These are phyloP conservation scores for Excalfactoria chinensis DNA, from an alignment of 2,113 vertebrate genomes.

Conservation along the genomic window DNA sequence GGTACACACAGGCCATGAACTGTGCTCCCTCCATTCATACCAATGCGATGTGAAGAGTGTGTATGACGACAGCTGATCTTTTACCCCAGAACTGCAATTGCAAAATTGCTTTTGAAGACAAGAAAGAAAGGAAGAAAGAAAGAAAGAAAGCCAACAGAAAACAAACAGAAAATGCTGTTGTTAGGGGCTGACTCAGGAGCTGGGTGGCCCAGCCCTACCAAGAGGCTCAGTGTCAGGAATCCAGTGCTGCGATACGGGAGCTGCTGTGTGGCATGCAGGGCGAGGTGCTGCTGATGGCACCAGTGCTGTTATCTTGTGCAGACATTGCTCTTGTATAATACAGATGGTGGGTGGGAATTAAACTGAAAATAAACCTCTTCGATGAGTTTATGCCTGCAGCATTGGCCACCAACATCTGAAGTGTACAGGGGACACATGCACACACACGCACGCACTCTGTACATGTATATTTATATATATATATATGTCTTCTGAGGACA, in stretches of 20 bases:
- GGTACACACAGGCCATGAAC: background rate
- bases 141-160: background rate
- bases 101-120: background rate
- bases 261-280: constrained; percentile 13
- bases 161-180: constrained; percentile 59
- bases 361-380: constrained; percentile 33
- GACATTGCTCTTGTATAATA: constrained; percentile 14
- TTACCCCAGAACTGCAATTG: constrained; percentile 2
- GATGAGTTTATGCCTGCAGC: constrained; percentile 3
- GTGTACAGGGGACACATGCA: background rate
- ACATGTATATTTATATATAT: fast-evolving
- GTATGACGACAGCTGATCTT: constrained; percentile 33
- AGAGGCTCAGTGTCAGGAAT: constrained; percentile 39
- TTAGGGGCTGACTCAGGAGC: constrained; percentile 66
- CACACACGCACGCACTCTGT: background rate
- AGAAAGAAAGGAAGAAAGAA: background rate
- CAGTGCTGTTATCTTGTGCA: constrained; percentile 26
- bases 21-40: background rate
- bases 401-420: background rate
- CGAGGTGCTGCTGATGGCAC: constrained; percentile 61
- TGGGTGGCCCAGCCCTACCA: background rate
- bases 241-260: background rate
- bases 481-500: background rate
- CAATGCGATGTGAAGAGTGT: background rate
- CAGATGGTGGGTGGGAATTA: constrained; percentile 47